Percentiles rank a stretch among this genome's conserved stretches.
Evolutionary conservation across 2,113 vertebrate genomes (phyloP).

Genomic region (Melanotaenia duboulayi): DNA sequence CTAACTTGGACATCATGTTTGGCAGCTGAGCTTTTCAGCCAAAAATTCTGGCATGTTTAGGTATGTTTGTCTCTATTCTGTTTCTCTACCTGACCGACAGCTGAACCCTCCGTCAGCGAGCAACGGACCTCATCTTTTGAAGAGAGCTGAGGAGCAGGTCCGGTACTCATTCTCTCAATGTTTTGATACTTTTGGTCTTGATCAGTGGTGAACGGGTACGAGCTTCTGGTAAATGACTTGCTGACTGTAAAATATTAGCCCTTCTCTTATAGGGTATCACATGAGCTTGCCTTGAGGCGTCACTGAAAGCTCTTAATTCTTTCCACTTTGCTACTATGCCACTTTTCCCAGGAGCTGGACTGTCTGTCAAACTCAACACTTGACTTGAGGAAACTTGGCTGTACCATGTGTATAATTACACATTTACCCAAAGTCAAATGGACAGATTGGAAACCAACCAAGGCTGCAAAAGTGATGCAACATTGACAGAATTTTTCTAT

Average conservation of each 20-base stretch:
- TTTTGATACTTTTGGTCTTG: slow-evolving; percentile 68
- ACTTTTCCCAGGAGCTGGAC: slow-evolving; percentile 69
- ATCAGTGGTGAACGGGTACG: slow-evolving; percentile 57
- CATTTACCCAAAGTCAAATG: neutral
- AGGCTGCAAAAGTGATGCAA: neutral
- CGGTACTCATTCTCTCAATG: slow-evolving; percentile 62
- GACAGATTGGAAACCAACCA: slow-evolving; percentile 1
- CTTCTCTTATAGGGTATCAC: slow-evolving; percentile 64
- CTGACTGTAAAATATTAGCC: slow-evolving; percentile 71
- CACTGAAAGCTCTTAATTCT: slow-evolving; percentile 76
- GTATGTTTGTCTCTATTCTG: neutral
- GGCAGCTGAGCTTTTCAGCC: slow-evolving; percentile 6
- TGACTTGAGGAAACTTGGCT: slow-evolving; percentile 7
- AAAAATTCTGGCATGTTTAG: neutral
- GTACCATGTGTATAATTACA: neutral
- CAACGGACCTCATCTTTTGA: slow-evolving; percentile 24
- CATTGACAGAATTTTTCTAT: neutral
- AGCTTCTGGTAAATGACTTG: slow-evolving; percentile 73
- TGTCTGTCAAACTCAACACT: slow-evolving; percentile 66
- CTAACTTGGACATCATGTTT: slow-evolving; percentile 29
- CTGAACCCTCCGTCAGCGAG: slow-evolving; percentile 44
- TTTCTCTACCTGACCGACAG: slow-evolving; percentile 37
- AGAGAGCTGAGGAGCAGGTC: slow-evolving; percentile 50
- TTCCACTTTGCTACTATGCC: slow-evolving; percentile 53
- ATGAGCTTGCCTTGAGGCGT: slow-evolving; percentile 66